These are phyloP conservation scores for Aurelia aurita DNA, from an alignment of 30 jellyfish, hydroid and myxozoan genomes.

Conservation along the genomic window DNA sequence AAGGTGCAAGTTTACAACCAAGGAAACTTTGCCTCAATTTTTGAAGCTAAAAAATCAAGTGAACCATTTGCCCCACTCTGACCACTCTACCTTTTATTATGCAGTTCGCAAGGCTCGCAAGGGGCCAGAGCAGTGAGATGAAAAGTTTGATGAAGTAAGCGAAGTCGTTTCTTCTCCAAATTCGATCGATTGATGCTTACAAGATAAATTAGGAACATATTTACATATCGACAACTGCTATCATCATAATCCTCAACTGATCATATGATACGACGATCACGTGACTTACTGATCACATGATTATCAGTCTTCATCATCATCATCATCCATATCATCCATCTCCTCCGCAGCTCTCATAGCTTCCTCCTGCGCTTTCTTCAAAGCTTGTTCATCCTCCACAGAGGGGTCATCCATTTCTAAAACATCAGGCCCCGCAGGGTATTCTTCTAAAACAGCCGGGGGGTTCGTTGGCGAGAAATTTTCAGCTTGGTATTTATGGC, in stretches of 20 bases:
- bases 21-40: too few species aligned
- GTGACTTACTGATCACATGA: background rate
- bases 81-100: too few species aligned
- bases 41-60: too few species aligned
- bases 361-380: conserved; percentile 88
- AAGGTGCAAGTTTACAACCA: too few species aligned
- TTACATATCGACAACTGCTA: background rate
- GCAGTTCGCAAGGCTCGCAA: too few species aligned
- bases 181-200: background rate
- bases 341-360: conserved; percentile 91
- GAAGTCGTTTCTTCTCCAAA: too few species aligned
- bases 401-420: conserved; percentile 93
- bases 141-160: too few species aligned
- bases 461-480: conserved; percentile 88
- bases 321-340: conserved; percentile 92
- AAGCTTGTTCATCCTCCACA: conserved; percentile 92
- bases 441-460: conserved; percentile 85
- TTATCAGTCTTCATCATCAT: conserved; percentile 83
- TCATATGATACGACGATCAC: background rate
- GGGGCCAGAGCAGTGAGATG: too few species aligned
- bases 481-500: conserved; percentile 80
- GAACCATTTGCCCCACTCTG: too few species aligned
- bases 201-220: background rate
- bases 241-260: background rate
- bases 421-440: conserved; percentile 83